A percentile compares a stretch with the other conserved stretches of the same genome.
Conservation (phyloP, 2,113 vertebrate genomes). For the Entosphenus tridentatus region DNA sequence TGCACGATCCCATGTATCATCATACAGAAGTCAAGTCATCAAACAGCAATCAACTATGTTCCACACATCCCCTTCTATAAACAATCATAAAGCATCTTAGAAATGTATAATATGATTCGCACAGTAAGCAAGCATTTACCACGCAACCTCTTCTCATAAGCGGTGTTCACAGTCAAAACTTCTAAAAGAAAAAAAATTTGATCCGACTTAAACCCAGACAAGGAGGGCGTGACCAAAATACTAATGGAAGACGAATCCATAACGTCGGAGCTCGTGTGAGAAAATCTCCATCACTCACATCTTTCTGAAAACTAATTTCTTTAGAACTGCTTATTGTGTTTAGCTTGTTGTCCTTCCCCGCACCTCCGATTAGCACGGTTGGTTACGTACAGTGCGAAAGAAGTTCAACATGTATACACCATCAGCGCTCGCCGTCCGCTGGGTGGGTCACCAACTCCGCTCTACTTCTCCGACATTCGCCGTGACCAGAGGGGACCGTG, state of each 20-base stretch:
- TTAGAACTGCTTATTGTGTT: too few species aligned
- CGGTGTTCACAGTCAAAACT: not conserved
- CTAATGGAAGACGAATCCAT: not conserved
- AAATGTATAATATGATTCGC: not conserved
- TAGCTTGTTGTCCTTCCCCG: not conserved
- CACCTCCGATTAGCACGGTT: not conserved
- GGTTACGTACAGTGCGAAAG: not conserved
- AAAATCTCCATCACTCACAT: not conserved
- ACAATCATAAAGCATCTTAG: not conserved
- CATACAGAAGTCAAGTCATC: too few species aligned
- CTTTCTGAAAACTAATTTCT: not conserved
- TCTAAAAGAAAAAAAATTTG: too few species aligned
- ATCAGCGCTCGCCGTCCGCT: not conserved
- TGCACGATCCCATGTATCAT: too few species aligned
- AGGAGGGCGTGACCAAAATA: not conserved
- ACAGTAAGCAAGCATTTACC: constrained; percentile 1
- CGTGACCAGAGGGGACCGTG: not conserved
- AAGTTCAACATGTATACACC: not conserved
- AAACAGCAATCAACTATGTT: too few species aligned
- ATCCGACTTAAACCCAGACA: not conserved
- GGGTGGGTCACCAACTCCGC: not conserved
- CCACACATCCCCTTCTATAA: not conserved
- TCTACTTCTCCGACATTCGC: not conserved
- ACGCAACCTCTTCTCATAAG: not conserved
- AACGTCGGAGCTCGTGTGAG: not conserved